Evolutionary conservation across 2,888 invertebrate genomes (phyloP).

Genomic region (Euphydryas editha): DNA sequence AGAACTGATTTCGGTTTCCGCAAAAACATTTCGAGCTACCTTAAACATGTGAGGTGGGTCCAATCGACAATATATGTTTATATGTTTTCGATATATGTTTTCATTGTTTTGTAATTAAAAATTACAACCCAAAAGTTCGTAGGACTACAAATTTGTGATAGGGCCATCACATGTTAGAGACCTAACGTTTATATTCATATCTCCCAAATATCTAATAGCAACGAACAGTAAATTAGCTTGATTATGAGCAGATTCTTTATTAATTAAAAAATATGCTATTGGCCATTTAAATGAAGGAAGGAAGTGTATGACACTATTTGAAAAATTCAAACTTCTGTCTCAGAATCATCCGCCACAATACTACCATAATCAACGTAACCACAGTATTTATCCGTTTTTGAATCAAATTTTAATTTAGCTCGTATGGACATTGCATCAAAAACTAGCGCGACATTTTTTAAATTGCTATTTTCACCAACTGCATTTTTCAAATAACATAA

Average conservation of each 20-base stretch:
- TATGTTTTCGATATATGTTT: too few relatives aligned
- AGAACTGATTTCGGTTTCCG: not conserved
- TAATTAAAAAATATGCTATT: constrained; percentile 20
- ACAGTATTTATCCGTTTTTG: constrained; percentile 2
- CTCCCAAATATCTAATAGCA: constrained; percentile 1
- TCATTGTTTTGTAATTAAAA: not conserved
- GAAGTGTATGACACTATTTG: constrained; percentile 15
- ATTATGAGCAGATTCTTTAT: constrained; percentile 18
- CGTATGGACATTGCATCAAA: constrained; percentile 18
- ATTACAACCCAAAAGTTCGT: not conserved
- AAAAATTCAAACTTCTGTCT: constrained; percentile 16
- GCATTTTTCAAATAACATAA: not conserved
- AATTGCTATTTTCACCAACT: not conserved
- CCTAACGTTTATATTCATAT: not conserved
- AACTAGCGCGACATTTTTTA: constrained; percentile 12
- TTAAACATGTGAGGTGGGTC: constrained; percentile 2
- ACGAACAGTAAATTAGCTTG: constrained; percentile 14
- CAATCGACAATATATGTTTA: not conserved
- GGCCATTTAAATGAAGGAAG: constrained; percentile 22
- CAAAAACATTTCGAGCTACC: not conserved
- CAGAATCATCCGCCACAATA: constrained; percentile 17
- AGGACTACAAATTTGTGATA: not conserved
- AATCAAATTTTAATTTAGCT: not conserved
- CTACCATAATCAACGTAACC: constrained; percentile 22
- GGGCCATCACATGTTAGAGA: not conserved